phyloP scores from a whole-genome alignment of 2,888 invertebrate genomes.

The Latheticus oryzae region DNA sequence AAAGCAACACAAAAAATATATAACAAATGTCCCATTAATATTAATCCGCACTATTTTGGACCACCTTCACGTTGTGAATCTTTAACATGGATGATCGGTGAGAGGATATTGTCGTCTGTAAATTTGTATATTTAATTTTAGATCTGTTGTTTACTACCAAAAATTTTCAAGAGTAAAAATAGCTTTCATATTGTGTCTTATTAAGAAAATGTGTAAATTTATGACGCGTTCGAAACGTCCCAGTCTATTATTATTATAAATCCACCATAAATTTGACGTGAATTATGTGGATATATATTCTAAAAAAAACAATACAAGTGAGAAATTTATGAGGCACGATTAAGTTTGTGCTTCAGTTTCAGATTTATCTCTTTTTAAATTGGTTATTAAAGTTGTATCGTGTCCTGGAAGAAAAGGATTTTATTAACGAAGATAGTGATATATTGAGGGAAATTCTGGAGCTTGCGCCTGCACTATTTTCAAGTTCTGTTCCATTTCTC shows the following conservation, averaged over 20 bases:
- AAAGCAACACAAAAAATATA: conserved; percentile 22
- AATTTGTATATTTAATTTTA: conserved; percentile 51
- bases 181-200: conserved; percentile 37
- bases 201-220: conserved; percentile 22
- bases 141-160: conserved; percentile 49
- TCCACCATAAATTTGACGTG: conserved; percentile 34
- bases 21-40: conserved; percentile 36
- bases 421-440: conserved; percentile 36
- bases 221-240: conserved; percentile 1
- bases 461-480: conserved; percentile 17
- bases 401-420: conserved; percentile 14
- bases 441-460: conserved; percentile 17
- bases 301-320: conserved; percentile 16
- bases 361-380: conserved; percentile 36
- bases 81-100: conserved; percentile 50
- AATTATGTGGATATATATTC: conserved; percentile 18
- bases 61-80: conserved; percentile 44
- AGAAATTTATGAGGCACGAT: conserved; percentile 30
- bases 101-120: conserved; percentile 50
- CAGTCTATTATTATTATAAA: conserved; percentile 23
- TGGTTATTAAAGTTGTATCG: conserved; percentile 29
- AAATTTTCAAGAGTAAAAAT: conserved; percentile 39
- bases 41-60: conserved; percentile 47
- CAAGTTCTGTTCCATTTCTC: conserved; percentile 21
- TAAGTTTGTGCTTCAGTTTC: conserved; percentile 8